These are phyloP conservation scores for Mustelus asterias DNA, from an alignment of 2,113 vertebrate species.

Conservation along the genomic window DNA sequence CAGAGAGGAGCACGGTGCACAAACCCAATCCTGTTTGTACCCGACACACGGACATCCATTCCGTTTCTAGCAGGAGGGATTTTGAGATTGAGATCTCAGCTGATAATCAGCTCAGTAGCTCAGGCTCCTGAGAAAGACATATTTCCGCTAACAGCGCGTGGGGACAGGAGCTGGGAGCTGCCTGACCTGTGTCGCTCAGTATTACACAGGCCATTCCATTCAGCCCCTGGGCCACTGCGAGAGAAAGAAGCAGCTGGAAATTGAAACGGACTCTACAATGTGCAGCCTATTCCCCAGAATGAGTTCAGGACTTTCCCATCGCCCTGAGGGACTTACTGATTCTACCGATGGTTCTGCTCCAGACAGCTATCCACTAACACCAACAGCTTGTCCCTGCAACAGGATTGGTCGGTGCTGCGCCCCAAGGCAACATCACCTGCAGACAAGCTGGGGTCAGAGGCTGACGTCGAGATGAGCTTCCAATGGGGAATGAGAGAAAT, in stretches of 20 bases:
- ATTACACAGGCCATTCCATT: neutral
- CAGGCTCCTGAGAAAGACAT: neutral
- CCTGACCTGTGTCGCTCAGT: neutral
- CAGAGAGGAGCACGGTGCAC: neutral
- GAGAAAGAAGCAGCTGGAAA: neutral
- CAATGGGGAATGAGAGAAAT: no score
- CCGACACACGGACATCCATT: neutral
- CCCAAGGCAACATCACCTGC: no score
- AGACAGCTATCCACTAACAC: neutral
- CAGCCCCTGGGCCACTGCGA: neutral
- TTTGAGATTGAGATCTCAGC: neutral
- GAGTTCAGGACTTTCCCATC: neutral
- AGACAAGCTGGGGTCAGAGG: no score
- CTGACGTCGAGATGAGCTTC: no score
- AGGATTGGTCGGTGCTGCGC: neutral
- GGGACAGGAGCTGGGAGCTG: neutral
- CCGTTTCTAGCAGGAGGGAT: neutral
- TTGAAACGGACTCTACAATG: neutral
- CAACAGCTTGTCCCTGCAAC: neutral
- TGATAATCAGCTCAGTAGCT: neutral
- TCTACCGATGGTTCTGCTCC: neutral
- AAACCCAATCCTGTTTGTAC: neutral
- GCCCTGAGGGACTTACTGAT: neutral
- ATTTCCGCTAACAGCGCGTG: neutral
- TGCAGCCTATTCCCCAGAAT: neutral